Evolutionary conservation across 2,888 invertebrate genomes (phyloP).

Genomic region (Hydrotaea cyrtoneurina): DNA sequence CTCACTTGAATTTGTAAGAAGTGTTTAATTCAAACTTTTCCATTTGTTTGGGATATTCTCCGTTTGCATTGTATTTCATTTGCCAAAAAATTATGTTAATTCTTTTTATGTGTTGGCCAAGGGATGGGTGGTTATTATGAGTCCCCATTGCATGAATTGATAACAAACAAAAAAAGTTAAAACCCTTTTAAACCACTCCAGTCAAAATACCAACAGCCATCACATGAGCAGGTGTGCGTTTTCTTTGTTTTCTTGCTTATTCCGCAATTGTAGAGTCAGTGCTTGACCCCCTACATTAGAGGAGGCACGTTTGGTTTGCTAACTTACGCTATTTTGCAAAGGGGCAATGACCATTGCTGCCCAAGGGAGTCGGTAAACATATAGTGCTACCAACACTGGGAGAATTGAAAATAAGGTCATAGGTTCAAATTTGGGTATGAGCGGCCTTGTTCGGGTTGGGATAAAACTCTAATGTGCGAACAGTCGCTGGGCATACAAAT

Average conservation of each 20-base stretch:
- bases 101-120: constrained; percentile 3
- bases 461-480: no score
- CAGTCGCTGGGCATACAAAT: no score
- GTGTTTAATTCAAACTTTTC: background rate
- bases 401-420: no score
- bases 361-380: no score
- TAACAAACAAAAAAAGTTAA: background rate
- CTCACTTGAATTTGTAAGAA: background rate
- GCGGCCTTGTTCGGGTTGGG: no score
- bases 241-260: background rate
- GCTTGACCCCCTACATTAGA: no score
- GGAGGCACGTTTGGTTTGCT: no score
- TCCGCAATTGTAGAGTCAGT: no score
- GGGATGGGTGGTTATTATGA: background rate
- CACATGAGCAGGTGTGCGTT: constrained; percentile 23
- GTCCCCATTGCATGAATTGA: background rate
- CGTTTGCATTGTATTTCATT: background rate
- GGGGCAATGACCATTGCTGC: no score
- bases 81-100: constrained; percentile 59
- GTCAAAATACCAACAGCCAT: background rate
- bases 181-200: constrained; percentile 9
- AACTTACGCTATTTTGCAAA: no score
- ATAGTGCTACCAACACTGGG: no score
- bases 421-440: no score
- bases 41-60: constrained; percentile 6